Evolutionary conservation across 2,113 vertebrate genomes (phyloP).

Genomic region (Anser brachyrhynchus): DNA sequence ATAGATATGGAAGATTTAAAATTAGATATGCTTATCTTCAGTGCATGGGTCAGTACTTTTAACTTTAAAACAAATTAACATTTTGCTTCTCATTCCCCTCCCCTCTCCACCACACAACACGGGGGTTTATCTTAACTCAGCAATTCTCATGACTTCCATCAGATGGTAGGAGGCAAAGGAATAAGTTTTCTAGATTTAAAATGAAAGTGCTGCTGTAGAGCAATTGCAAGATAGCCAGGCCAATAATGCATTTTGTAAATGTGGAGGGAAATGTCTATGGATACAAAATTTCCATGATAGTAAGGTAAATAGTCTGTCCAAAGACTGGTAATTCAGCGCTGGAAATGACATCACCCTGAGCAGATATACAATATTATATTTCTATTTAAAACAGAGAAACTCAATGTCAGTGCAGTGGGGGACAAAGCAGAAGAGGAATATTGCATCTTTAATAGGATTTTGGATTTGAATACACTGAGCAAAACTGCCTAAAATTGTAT

Average conservation of each 20-base stretch:
- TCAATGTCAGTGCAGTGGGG: conserved; percentile 34
- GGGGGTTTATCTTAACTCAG: conserved; percentile 76
- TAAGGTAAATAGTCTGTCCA: conserved; percentile 68
- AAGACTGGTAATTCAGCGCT: conserved; percentile 68
- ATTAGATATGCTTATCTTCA: conserved; percentile 77
- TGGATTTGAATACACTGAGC: conserved; percentile 77
- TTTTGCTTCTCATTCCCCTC: conserved; percentile 35
- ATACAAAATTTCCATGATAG: conserved; percentile 67
- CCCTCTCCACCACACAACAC: conserved; percentile 24
- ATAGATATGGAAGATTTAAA: conserved; percentile 78
- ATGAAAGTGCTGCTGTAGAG: conserved; percentile 62
- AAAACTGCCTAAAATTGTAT: conserved; percentile 77
- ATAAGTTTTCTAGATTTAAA: conserved; percentile 67
- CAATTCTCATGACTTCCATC: conserved; percentile 72
- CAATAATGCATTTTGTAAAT: conserved; percentile 72
- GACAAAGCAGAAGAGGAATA: conserved; percentile 72
- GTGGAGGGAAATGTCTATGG: conserved; percentile 49
- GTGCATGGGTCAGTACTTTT: conserved; percentile 72
- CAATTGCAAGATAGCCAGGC: conserved; percentile 51
- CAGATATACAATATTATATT: conserved; percentile 75
- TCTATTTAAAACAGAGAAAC: conserved; percentile 64
- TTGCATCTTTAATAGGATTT: conserved; percentile 80
- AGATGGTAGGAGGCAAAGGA: conserved; percentile 59
- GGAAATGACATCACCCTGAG: conserved; percentile 73
- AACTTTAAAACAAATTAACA: conserved; percentile 73